phyloP scores from a whole-genome alignment of 2,113 vertebrate species.

The Ardeotis arabs region DNA sequence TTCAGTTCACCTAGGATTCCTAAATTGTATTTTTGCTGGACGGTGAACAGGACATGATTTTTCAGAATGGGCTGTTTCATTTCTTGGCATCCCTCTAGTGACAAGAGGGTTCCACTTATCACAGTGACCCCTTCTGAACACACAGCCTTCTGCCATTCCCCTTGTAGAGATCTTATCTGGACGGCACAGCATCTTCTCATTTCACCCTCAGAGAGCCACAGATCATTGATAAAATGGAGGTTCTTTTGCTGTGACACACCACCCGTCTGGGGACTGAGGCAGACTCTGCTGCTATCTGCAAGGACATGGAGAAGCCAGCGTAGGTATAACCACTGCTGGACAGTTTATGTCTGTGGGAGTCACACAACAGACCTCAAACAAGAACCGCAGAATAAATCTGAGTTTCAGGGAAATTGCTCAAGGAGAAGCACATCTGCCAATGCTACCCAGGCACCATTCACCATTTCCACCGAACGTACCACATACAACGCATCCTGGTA shows the following conservation, averaged over 20 bases:
- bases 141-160: neutral
- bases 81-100: neutral
- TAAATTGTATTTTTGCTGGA: neutral
- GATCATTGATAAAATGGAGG: neutral
- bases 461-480: neutral
- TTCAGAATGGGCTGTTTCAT: neutral
- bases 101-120: neutral
- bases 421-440: neutral
- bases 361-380: neutral
- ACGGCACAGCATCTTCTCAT: neutral
- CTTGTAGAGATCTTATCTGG: neutral
- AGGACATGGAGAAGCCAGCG: neutral
- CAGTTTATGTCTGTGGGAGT: accelerated
- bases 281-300: neutral
- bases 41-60: neutral
- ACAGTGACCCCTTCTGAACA: neutral
- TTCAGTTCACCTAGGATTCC: neutral
- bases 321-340: neutral
- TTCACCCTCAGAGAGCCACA: neutral
- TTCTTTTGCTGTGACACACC: accelerated
- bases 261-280: neutral
- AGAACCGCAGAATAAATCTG: neutral
- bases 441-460: neutral
- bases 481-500: neutral
- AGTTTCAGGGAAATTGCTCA: neutral